Evolutionary conservation across 92 coral and sea anemone genomes (phyloP).

Genomic region (Virgularia gustaviana): DNA sequence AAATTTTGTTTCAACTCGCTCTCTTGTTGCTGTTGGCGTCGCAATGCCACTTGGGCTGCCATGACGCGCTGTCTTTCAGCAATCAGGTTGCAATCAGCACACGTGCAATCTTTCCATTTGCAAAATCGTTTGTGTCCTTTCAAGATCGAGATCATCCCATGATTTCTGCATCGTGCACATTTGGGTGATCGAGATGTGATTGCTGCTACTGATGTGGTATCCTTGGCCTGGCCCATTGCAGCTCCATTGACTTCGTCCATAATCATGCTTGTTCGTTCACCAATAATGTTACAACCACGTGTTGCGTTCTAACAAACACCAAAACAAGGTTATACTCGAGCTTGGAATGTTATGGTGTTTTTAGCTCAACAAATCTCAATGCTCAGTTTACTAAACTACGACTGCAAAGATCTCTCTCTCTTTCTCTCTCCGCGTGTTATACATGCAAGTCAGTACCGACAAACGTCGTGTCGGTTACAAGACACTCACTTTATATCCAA

Average conservation of each 20-base stretch:
- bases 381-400: no score
- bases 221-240: background rate
- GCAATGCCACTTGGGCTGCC: constrained; percentile 96
- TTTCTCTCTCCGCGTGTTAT: no score
- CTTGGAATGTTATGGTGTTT: no score
- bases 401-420: no score
- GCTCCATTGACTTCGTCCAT: constrained; percentile 6
- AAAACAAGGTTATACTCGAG: no score
- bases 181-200: constrained; percentile 58
- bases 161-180: constrained; percentile 95
- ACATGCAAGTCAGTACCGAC: no score
- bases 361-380: no score
- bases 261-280: no score
- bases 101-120: constrained; percentile 92
- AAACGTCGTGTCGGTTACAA: no score
- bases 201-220: background rate
- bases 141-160: constrained; percentile 88
- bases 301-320: no score
- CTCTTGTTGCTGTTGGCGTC: constrained; percentile 71
- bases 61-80: constrained; percentile 95
- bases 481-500: no score
- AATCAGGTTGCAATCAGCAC: constrained; percentile 88
- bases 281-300: no score
- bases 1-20: constrained; percentile 3
- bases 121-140: constrained; percentile 98